Evolutionary conservation across 2,797 vertebrate genomes (phyloP).

Genomic region (Rhinogobio ventralis): DNA sequence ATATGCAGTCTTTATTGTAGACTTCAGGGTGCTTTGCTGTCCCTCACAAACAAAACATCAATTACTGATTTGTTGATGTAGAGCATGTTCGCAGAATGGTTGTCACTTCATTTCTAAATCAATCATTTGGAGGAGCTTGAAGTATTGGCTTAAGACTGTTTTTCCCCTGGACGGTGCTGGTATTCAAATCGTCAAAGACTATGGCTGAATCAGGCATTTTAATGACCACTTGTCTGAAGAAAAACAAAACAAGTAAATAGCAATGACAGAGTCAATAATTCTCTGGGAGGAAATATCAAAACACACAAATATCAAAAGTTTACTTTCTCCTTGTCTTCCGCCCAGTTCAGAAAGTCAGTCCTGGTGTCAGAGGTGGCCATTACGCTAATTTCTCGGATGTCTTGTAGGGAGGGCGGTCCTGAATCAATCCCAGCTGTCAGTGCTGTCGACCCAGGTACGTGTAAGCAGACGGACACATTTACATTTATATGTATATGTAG

Average conservation of each 20-base stretch:
- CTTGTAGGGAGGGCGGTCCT: slow-evolving; percentile 63
- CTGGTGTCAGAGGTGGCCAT: slow-evolving; percentile 65
- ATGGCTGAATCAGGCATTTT: slow-evolving; percentile 63
- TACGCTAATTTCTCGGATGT: slow-evolving; percentile 56
- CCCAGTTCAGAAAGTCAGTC: slow-evolving; percentile 63
- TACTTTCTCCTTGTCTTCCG: slow-evolving; percentile 39
- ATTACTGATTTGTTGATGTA: slow-evolving; percentile 61
- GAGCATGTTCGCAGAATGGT: slow-evolving; percentile 65
- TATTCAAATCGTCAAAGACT: slow-evolving; percentile 44
- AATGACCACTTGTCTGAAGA: slow-evolving; percentile 45
- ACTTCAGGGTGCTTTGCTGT: slow-evolving; percentile 47
- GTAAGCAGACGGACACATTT: slow-evolving; percentile 73
- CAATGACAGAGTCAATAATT: slow-evolving; percentile 42
- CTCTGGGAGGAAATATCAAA: slow-evolving; percentile 21
- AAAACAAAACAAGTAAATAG: slow-evolving; percentile 38
- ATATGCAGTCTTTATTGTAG: slow-evolving; percentile 25
- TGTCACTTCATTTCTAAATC: slow-evolving; percentile 67
- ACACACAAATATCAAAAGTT: slow-evolving; percentile 44
- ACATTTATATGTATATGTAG: slow-evolving; percentile 79
- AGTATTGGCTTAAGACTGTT: slow-evolving; percentile 63
- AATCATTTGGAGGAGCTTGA: slow-evolving; percentile 57
- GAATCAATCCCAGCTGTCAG: slow-evolving; percentile 80
- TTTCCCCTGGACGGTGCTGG: slow-evolving; percentile 34
- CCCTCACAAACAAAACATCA: slow-evolving; percentile 62
- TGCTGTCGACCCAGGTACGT: slow-evolving; percentile 59